phyloP scores from a whole-genome alignment of 2,888 invertebrate species.

The Nomada goodeniana region DNA sequence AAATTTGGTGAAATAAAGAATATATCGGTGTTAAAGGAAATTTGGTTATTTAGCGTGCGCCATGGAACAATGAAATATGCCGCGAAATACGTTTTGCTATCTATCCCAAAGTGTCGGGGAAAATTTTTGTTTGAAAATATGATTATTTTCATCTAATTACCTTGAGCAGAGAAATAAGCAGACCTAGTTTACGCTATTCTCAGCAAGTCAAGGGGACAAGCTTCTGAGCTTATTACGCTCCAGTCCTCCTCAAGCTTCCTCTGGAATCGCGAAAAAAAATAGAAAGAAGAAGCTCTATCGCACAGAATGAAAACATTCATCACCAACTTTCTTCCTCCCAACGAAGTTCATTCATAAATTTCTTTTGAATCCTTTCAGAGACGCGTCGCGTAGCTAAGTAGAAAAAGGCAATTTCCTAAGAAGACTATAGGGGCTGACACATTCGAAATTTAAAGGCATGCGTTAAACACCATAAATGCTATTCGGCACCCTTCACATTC shows the following conservation, averaged over 20 bases:
- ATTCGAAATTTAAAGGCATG: neutral
- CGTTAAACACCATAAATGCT: neutral
- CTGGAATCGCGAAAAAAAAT: neutral
- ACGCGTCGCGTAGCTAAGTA: neutral
- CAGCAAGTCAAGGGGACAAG: conserved; percentile 17
- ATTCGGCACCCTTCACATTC: conserved; percentile 6
- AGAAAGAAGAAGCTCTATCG: neutral
- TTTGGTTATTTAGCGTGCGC: too few species aligned
- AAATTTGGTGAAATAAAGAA: too few species aligned
- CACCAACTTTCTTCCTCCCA: neutral
- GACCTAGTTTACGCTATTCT: conserved; percentile 30
- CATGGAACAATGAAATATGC: too few species aligned
- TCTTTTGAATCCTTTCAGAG: neutral
- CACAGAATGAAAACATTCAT: neutral
- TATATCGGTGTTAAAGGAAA: too few species aligned
- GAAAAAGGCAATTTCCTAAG: too few species aligned
- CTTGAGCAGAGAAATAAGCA: conserved; percentile 16
- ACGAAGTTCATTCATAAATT: neutral
- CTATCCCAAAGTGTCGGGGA: too few species aligned
- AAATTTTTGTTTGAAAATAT: neutral
- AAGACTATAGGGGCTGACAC: neutral
- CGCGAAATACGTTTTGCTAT: too few species aligned
- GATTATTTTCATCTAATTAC: conserved; percentile 15
- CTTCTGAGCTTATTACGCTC: conserved; percentile 32
- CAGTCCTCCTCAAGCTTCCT: conserved; percentile 13